A percentile compares a stretch with the other conserved stretches of the same genome.
Evolutionary conservation across 2,113 vertebrate species (phyloP).

Genomic region (Dermatemys mawii): DNA sequence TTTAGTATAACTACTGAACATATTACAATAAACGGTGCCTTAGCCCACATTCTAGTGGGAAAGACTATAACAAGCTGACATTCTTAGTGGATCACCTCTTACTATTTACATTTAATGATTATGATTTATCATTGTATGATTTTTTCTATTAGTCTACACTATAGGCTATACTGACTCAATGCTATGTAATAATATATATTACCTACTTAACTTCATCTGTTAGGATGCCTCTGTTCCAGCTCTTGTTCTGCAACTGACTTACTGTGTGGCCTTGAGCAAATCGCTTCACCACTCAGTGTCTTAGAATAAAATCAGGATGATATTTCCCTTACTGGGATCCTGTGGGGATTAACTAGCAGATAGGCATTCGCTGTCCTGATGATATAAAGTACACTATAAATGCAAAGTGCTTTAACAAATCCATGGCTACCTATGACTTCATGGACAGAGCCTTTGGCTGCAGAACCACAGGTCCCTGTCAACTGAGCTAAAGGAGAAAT

Average conservation of each 20-base stretch:
- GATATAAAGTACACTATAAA: not conserved
- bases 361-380: not conserved
- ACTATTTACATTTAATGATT: not conserved
- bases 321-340: not conserved
- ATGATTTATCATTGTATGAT: not conserved
- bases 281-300: not conserved
- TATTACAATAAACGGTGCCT: not conserved
- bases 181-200: not conserved
- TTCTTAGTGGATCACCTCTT: not conserved
- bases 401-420: not conserved
- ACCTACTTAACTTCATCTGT: not conserved
- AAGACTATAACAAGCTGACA: not conserved
- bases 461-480: not conserved
- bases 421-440: not conserved
- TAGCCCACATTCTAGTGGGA: not conserved
- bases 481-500: not conserved
- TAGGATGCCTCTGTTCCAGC: not conserved
- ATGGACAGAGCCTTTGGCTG: not conserved
- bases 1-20: not conserved
- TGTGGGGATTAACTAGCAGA: not conserved
- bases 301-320: not conserved
- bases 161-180: not conserved
- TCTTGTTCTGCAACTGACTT: not conserved
- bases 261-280: not conserved
- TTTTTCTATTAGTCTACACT: not conserved